Evolutionary conservation across 2,797 vertebrate species (phyloP).

Genomic region (Adrianichthys oophorus): DNA sequence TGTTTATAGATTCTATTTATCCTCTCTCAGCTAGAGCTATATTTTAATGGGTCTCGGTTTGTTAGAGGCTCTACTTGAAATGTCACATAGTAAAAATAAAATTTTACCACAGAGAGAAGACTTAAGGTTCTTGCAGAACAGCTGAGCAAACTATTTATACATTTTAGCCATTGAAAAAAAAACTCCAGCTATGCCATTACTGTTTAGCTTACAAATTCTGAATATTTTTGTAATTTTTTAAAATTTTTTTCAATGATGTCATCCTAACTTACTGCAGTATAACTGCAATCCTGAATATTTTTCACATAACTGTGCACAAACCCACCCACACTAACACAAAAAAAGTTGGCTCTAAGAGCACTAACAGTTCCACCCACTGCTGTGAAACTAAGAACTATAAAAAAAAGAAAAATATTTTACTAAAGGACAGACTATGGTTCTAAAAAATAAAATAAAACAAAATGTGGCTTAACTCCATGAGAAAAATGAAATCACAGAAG

Average conservation of each 20-base stretch:
- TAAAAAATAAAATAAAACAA: no score
- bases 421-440: background rate
- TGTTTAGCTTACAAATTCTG: background rate
- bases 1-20: constrained; percentile 49
- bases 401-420: no score
- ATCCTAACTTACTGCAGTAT: no score
- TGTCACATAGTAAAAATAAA: background rate
- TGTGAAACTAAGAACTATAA: background rate
- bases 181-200: no score
- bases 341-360: background rate
- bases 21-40: constrained; percentile 12
- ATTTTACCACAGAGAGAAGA: constrained; percentile 12
- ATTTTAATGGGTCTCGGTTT: constrained; percentile 11
- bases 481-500: no score
- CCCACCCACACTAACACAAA: background rate
- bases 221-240: no score
- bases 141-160: background rate
- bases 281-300: background rate
- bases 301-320: background rate
- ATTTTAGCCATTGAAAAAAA: background rate
- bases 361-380: background rate
- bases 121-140: constrained; percentile 35
- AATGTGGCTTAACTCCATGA: no score
- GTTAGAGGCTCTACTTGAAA: constrained; percentile 9
- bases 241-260: no score